Evolutionary conservation across 2,888 invertebrate genomes (phyloP), one percentile per base, ranked within the genome.

Genomic region (Boloria selene): DNA sequence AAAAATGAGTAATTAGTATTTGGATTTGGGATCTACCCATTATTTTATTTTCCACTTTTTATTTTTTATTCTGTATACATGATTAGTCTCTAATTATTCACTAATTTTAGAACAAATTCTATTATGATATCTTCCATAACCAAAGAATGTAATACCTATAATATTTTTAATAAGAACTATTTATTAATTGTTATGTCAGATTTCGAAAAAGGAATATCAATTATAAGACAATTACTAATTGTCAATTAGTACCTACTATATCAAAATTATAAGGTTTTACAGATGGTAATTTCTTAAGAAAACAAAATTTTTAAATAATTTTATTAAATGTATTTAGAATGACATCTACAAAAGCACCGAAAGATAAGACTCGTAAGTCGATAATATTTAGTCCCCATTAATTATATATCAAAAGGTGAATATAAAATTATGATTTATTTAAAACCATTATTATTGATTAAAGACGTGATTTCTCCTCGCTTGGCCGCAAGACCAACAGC

Each of bases 321-420:
- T 61, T 56, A 67, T 66, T 63, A 52, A 61, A 67, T 65, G 61
- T 65, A 59, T 31, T 64, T 61, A 83, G 68, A 63, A 89, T 88
- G 88, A 78, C 85, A 74, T 77, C 84, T 68, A 72, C 81, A 50
- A 90, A 87, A 78, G 69, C 79, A 58, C 80, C 78, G 72, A 90
- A 87, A 77, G 90, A 89, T 61, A 90, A 87, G 74, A 74, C 81
- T 69, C 72, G 90, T 90, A 78, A 85, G 89, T 84, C 10, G 7
- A 38, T 68, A 42, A 17, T 50, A 58, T 18, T 59, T 13, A 59
- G 38, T 47, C 13, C 0, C 6, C 6, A 49, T 16, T 16, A 16
- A n/a, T 49, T n/a, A 6, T 7, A 16, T 7, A 16, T 6, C 14
- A 49, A n/a, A 4, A 49, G 5, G 47, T 16, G 31, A 59, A 38